These are phyloP conservation scores for Daboia siamensis DNA, from an alignment of 2,113 vertebrate species.

Conservation along the genomic window DNA sequence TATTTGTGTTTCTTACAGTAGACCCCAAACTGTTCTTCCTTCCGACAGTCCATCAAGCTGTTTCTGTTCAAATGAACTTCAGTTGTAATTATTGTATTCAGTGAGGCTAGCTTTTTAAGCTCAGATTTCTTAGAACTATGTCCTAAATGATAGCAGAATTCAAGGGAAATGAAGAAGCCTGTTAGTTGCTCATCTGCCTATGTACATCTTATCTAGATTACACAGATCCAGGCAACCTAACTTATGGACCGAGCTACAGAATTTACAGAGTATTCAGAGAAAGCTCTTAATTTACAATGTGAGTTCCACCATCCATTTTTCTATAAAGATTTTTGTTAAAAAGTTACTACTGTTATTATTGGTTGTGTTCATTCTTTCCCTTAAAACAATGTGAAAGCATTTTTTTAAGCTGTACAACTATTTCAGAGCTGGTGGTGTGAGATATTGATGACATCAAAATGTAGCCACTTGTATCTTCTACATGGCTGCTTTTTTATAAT, in stretches of 20 bases:
- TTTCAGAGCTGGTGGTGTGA: not conserved
- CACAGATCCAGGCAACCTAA: not conserved
- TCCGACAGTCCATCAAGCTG: not conserved
- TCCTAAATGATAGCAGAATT: too few relatives aligned
- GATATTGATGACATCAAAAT: not conserved
- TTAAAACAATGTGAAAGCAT: not conserved
- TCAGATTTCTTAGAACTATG: not conserved
- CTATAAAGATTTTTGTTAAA: not conserved
- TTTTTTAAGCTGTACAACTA: not conserved
- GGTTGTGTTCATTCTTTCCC: not conserved
- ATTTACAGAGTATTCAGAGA: not conserved
- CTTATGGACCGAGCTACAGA: not conserved
- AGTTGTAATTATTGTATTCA: not conserved
- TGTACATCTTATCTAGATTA: not conserved
- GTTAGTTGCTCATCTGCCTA: not conserved
- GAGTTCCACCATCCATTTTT: not conserved
- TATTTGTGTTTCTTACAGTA: not conserved
- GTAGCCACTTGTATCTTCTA: not conserved
- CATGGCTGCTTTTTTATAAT: not conserved
- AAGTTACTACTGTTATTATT: not conserved
- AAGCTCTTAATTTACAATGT: not conserved
- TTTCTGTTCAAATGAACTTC: not conserved
- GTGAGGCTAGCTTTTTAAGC: not conserved
- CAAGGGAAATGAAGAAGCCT: not conserved
- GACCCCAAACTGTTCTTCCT: not conserved